Base-by-base conservation (phyloP, 2,797 vertebrate species). In the Hyperoplus lanceolatus region DNA sequence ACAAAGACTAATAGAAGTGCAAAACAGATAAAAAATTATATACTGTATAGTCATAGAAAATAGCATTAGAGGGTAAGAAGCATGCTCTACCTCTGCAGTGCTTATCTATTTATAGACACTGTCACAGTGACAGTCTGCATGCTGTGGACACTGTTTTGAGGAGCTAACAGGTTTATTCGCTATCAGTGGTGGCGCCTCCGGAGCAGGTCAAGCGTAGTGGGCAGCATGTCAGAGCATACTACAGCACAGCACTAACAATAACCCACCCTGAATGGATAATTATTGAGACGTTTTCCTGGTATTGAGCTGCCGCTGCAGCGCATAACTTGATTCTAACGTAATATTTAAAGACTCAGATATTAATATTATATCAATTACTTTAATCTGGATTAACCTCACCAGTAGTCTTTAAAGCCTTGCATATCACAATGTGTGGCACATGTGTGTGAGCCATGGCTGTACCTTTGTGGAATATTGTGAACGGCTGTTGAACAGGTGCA, bases 151-250 rank as follows among this genome's bases (percentile, higher is more conserved):
- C 45, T 50, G 57, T 61, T 84, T 56, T 68, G 46, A 66, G 55
- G 64, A 77, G 43, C 60, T 77, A 71, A 74, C 66, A 55, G 57
- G 63, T 78, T 79, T 83, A 78, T 67, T 79, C 68, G 55, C 46
- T 49, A 0, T 36, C 56, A 60, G n/a, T 54, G 59, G 46, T 58
- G 74, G 67, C 5, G 49, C 45, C 45, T 69, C 61, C 29, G 51
- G 55, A 67, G 5, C 39, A 55, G 48, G 18, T 77, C 51, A 38
- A 49, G 18, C 59, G 56, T 4, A 43, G 13, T 51, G 51, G 45
- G 18, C 67, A 9, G 5, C 16, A 76, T 78, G 59, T 73, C 51
- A 54, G 15, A 18, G 36, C 16, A 59, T 38, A 61, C 53, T 13
- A 29, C 39, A 39, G 14, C 45, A 38, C 41, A n/a, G 10, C 49